Evolutionary conservation across 2,888 invertebrate species (phyloP).

Genomic region (Ellobium chinense): DNA sequence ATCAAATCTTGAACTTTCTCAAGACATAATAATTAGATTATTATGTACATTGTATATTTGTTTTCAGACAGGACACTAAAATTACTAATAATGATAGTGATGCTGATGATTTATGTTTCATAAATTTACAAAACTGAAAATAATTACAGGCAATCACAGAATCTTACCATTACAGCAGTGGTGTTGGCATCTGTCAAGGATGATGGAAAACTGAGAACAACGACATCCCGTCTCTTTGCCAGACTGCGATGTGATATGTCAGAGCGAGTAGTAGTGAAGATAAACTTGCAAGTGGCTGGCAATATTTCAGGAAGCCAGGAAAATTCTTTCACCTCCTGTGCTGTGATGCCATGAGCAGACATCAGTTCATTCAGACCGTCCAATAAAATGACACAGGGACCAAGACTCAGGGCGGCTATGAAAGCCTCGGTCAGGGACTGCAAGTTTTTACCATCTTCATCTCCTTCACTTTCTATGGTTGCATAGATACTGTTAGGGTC

Average conservation of each 20-base stretch:
- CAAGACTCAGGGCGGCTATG: constrained; percentile 67
- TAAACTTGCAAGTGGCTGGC: constrained; percentile 71
- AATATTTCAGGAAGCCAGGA: constrained; percentile 73
- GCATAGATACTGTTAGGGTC: constrained; percentile 7
- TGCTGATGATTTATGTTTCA: no score
- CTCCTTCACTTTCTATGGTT: neutral
- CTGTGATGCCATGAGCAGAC: constrained; percentile 23
- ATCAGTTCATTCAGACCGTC: constrained; percentile 75
- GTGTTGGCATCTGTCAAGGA: constrained; percentile 8
- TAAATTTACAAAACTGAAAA: no score
- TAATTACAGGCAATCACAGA: no score
- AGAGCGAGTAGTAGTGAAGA: constrained; percentile 69
- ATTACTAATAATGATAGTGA: no score
- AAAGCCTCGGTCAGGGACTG: constrained; percentile 69
- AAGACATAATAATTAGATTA: no score
- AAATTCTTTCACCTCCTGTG: constrained; percentile 34
- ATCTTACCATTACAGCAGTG: constrained; percentile 25
- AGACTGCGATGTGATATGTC: constrained; percentile 69
- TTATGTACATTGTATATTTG: no score
- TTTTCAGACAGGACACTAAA: no score
- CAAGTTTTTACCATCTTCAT: constrained; percentile 55
- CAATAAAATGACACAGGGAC: constrained; percentile 74
- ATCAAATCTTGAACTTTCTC: no score
- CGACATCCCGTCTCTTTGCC: constrained; percentile 63
- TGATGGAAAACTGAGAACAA: constrained; percentile 54